A percentile compares a stretch with the other conserved stretches of the same genome.
These are phyloP conservation scores for Trisateles emortualis DNA, from an alignment of 2,888 invertebrate species.

Conservation along the genomic window DNA sequence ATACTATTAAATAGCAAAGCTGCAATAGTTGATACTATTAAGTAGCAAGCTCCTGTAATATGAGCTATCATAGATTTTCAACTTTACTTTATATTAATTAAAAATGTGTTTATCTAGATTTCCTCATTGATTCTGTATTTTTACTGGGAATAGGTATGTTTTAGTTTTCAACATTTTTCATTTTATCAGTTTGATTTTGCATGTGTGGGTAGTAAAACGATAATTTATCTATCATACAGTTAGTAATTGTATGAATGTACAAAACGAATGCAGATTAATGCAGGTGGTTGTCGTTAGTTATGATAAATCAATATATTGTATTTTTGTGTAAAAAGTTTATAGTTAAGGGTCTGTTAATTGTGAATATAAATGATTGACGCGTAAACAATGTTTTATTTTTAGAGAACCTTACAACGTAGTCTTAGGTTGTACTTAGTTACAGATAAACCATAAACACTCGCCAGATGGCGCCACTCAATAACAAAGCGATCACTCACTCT, in stretches of 20 bases:
- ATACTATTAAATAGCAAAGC: no score
- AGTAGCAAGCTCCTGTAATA: no score
- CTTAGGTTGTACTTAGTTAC: no score
- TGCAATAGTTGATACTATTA: no score
- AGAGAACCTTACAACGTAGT: no score
- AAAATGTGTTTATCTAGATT: no score
- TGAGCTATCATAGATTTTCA: no score
- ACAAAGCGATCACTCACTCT: no score
- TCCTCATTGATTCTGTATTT: background rate
- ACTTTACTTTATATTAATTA: no score
- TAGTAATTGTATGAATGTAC: slow-evolving; percentile 31
- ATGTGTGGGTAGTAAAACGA: background rate
- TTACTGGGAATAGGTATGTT: background rate
- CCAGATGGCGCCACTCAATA: no score
- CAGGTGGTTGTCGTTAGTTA: slow-evolving; percentile 17
- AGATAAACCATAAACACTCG: no score
- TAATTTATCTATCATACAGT: background rate
- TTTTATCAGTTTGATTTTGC: background rate
- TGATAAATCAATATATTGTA: slow-evolving; percentile 38
- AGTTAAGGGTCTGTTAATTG: slow-evolving; percentile 53
- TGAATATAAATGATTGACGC: slow-evolving; percentile 54
- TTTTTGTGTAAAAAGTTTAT: slow-evolving; percentile 57
- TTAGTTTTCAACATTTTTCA: background rate
- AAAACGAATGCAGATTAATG: slow-evolving; percentile 24
- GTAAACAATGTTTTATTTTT: slow-evolving; percentile 7